Percentiles rank a stretch among this genome's conserved stretches.
phyloP scores from a whole-genome alignment of 2,888 invertebrate species.

The Leucoma salicis region DNA sequence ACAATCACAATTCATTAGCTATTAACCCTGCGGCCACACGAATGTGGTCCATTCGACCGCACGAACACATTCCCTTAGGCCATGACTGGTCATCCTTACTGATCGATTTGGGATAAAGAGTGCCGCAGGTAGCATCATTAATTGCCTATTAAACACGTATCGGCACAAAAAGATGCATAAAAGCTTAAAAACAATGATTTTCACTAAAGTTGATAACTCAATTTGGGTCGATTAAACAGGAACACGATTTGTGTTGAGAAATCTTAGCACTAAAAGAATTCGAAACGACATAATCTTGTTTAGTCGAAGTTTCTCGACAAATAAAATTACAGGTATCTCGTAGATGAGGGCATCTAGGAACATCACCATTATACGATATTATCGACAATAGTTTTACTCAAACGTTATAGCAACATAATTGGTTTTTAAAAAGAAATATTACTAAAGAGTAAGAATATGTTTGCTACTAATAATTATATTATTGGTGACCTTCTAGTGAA shows the following conservation, averaged over 20 bases:
- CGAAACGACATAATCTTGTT: background rate
- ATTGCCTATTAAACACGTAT: conserved; percentile 79
- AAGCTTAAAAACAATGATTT: conserved; percentile 77
- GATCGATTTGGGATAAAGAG: conserved; percentile 60
- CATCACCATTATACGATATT: too few species aligned
- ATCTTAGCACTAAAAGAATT: background rate
- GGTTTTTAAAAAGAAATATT: too few species aligned
- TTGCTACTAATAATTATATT: too few species aligned
- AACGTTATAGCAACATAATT: too few species aligned
- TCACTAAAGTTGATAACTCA: conserved; percentile 80
- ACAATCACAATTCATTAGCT: conserved; percentile 37
- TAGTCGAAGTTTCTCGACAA: too few species aligned
- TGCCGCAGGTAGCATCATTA: conserved; percentile 77
- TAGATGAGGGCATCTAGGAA: too few species aligned
- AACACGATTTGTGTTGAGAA: conserved; percentile 40
- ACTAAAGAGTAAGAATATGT: too few species aligned
- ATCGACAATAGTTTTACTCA: too few species aligned
- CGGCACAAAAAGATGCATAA: conserved; percentile 70
- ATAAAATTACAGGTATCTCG: too few species aligned
- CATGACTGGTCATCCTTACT: conserved; percentile 53
- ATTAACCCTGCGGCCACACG: conserved; percentile 37
- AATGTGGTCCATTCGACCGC: conserved; percentile 35
- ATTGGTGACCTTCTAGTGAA: too few species aligned
- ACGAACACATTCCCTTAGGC: conserved; percentile 34
- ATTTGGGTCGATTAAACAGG: conserved; percentile 57